Conservation (phyloP, 2,113 vertebrate genomes). For the Barbus barbus region DNA sequence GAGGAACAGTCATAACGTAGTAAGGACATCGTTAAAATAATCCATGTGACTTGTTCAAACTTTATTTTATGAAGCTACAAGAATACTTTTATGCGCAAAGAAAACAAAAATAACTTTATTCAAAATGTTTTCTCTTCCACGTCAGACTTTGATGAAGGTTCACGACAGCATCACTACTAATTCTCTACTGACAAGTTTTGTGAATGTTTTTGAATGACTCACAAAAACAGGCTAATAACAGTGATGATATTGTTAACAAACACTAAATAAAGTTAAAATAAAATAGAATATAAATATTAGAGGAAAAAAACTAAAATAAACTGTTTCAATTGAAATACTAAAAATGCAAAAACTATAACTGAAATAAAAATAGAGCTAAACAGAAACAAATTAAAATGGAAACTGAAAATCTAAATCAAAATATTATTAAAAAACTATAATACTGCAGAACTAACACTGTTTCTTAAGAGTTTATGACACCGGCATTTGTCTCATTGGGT, state of each 20-base stretch:
- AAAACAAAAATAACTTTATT: too few relatives aligned
- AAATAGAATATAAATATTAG: neutral
- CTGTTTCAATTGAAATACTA: neutral
- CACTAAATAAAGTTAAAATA: neutral
- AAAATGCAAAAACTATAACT: neutral
- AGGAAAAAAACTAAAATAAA: neutral
- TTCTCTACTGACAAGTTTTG: too few relatives aligned
- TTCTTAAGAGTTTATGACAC: neutral
- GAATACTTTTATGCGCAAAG: too few relatives aligned
- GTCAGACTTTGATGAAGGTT: too few relatives aligned
- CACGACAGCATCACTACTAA: too few relatives aligned
- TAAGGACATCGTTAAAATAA: too few relatives aligned
- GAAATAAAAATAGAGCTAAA: neutral
- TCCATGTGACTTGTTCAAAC: too few relatives aligned
- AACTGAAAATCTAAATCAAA: neutral
- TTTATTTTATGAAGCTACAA: too few relatives aligned
- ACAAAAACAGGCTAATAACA: too few relatives aligned
- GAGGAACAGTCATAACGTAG: too few relatives aligned
- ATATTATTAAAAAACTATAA: neutral
- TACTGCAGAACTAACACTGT: neutral
- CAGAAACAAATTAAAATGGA: neutral
- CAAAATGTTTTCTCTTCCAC: too few relatives aligned
- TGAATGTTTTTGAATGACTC: too few relatives aligned
- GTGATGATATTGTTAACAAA: neutral
- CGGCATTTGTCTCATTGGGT: neutral